Evolutionary conservation across 1,140 invertebrate species (phyloP).

Genomic region (Stenopsyche tienmushanensis): DNA sequence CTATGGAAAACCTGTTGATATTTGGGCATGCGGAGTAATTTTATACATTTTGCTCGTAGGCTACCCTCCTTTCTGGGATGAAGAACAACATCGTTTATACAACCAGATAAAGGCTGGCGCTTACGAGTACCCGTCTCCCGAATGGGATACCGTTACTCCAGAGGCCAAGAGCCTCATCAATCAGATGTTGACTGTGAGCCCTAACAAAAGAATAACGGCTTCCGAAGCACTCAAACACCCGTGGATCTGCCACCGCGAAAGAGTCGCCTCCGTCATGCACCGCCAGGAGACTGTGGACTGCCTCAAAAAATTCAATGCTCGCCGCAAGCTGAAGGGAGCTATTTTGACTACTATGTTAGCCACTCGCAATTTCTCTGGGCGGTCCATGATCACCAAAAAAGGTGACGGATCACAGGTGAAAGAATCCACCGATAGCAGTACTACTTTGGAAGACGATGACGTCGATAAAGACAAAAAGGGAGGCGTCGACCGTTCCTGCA

Average conservation of each 20-base stretch:
- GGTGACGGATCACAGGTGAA: constrained; percentile 93
- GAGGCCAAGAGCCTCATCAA: constrained; percentile 99
- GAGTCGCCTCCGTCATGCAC: constrained; percentile 97
- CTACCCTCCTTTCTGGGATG: constrained; percentile 99
- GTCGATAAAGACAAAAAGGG: constrained; percentile 81
- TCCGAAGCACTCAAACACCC: constrained; percentile 98
- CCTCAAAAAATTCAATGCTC: constrained; percentile 99
- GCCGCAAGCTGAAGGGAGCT: constrained; percentile 97
- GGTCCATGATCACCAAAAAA: constrained; percentile 91
- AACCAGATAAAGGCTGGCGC: constrained; percentile 99
- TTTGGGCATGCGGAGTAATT: constrained; percentile 99
- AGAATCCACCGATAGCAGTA: constrained; percentile 91
- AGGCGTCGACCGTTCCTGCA: constrained; percentile 89
- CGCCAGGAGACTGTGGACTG: constrained; percentile 99
- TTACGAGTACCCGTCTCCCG: constrained; percentile 99
- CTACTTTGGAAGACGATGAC: constrained; percentile 86
- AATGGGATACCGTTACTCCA: constrained; percentile 99
- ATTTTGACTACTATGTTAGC: constrained; percentile 99
- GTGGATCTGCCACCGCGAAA: constrained; percentile 99
- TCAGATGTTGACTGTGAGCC: constrained; percentile 99
- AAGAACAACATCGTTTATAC: constrained; percentile 98
- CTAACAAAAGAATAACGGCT: constrained; percentile 96
- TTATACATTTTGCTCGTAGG: constrained; percentile 99
- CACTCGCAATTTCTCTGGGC: constrained; percentile 98
- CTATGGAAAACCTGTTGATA: constrained; percentile 99